Conservation (phyloP, 2,888 invertebrate species). For the Criorhina ranunculi region DNA sequence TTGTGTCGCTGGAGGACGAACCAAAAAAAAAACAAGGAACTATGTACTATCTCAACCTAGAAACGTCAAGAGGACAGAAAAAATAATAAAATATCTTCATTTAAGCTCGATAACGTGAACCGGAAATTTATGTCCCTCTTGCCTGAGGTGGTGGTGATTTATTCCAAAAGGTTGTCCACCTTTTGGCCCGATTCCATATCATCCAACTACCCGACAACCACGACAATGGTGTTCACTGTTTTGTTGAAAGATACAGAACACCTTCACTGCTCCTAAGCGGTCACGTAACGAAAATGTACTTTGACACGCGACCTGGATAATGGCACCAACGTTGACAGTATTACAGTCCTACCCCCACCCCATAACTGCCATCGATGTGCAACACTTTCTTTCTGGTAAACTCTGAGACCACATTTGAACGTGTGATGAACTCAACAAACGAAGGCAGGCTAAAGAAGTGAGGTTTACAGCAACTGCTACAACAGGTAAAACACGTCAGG, state of each 20-base stretch:
- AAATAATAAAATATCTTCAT: conserved; percentile 47
- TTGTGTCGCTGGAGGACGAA: neutral
- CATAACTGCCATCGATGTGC: conserved; percentile 1
- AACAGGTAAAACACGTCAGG: conserved; percentile 58
- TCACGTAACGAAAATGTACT: conserved; percentile 65
- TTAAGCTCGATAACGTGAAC: conserved; percentile 45
- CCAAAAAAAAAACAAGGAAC: neutral
- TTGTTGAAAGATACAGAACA: conserved; percentile 30
- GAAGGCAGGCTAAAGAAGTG: conserved; percentile 15
- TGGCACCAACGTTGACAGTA: conserved; percentile 23
- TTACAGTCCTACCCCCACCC: neutral
- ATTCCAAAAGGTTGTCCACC: conserved; percentile 50
- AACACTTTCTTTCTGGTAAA: conserved; percentile 41
- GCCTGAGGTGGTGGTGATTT: conserved; percentile 37
- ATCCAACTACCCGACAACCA: neutral
- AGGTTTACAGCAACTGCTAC: conserved; percentile 26
- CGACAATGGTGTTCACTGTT: neutral
- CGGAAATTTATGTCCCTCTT: conserved; percentile 42
- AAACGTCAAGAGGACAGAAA: conserved; percentile 20
- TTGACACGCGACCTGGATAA: conserved; percentile 53
- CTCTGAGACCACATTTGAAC: neutral
- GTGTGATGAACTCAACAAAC: conserved; percentile 15
- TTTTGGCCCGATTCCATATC: conserved; percentile 41
- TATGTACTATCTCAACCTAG: conserved; percentile 23
- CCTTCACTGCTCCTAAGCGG: conserved; percentile 29